phyloP scores from a whole-genome alignment of 1,140 invertebrate species.

The Monomorium pharaonis region DNA sequence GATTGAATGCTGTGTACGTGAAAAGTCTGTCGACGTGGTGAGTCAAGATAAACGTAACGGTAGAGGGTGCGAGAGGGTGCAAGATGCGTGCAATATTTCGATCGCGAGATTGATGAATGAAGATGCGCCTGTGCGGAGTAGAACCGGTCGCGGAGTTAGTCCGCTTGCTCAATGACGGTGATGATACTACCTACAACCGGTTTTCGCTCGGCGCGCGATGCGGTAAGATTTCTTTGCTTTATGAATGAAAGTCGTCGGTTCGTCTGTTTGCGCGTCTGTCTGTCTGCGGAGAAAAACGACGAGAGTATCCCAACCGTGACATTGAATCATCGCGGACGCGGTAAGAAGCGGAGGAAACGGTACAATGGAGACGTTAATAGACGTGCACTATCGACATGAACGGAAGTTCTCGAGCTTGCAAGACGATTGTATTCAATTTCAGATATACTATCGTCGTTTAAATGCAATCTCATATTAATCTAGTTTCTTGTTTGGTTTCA shows the following conservation, averaged over 20 bases:
- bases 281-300: slow-evolving; percentile 32
- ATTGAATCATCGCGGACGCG: slow-evolving; percentile 68
- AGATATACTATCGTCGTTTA: not conserved
- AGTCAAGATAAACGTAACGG: not conserved
- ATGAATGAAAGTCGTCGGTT: slow-evolving; percentile 76
- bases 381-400: not conserved
- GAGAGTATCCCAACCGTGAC: slow-evolving; percentile 65
- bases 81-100: not conserved
- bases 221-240: slow-evolving; percentile 71
- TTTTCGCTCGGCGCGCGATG: slow-evolving; percentile 69
- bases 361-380: slow-evolving; percentile 10
- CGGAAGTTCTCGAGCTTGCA: slow-evolving; percentile 2
- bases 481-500: slow-evolving; percentile 31
- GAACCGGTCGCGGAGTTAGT: slow-evolving; percentile 69
- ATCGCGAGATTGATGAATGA: slow-evolving; percentile 74
- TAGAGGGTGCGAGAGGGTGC: not conserved
- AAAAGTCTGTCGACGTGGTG: not conserved
- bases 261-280: slow-evolving; percentile 33
- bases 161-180: slow-evolving; percentile 68
- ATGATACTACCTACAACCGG: slow-evolving; percentile 78
- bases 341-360: slow-evolving; percentile 22
- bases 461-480: slow-evolving; percentile 25
- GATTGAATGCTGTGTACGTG: not conserved
- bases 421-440: not conserved
- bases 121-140: slow-evolving; percentile 71